A percentile compares a stretch with the other conserved stretches of the same genome.
These are phyloP conservation scores for Perca fluviatilis DNA, from an alignment of 2,113 vertebrate genomes.

Conservation along the genomic window DNA sequence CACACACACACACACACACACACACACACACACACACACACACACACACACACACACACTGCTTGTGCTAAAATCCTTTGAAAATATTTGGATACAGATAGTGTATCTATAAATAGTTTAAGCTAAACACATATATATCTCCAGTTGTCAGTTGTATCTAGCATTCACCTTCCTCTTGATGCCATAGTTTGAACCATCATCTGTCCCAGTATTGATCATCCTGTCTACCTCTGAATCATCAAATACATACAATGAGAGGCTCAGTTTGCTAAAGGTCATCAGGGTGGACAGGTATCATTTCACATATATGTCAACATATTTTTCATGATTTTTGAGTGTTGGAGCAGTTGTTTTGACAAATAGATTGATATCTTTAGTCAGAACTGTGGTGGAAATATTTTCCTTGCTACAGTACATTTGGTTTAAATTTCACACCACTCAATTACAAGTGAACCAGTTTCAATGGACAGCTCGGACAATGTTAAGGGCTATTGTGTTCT, in stretches of 20 bases:
- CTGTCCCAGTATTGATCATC: slow-evolving; percentile 3
- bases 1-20: not conserved
- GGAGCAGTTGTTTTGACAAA: too few species aligned
- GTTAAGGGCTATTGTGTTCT: not conserved
- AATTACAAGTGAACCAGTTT: not conserved
- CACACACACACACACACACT: not conserved
- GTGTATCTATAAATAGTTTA: not conserved
- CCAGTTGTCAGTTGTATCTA: not conserved
- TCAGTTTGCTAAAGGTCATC: slow-evolving; percentile 2
- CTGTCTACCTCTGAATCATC: not conserved
- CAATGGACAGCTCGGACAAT: not conserved
- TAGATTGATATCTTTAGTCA: not conserved
- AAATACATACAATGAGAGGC: not conserved
- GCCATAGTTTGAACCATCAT: slow-evolving; percentile 5
- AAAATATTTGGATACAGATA: not conserved
- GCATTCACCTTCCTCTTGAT: slow-evolving; percentile 2
- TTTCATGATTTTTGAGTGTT: not conserved
- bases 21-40: too few species aligned
- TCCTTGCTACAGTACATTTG: not conserved
- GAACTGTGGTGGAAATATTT: not conserved
- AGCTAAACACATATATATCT: not conserved
- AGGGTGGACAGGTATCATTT: slow-evolving; percentile 10
- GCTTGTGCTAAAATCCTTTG: not conserved
- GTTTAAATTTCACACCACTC: not conserved
- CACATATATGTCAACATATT: not conserved